phyloP scores from a whole-genome alignment of 2,888 invertebrate genomes.

The Tipula helvola region DNA sequence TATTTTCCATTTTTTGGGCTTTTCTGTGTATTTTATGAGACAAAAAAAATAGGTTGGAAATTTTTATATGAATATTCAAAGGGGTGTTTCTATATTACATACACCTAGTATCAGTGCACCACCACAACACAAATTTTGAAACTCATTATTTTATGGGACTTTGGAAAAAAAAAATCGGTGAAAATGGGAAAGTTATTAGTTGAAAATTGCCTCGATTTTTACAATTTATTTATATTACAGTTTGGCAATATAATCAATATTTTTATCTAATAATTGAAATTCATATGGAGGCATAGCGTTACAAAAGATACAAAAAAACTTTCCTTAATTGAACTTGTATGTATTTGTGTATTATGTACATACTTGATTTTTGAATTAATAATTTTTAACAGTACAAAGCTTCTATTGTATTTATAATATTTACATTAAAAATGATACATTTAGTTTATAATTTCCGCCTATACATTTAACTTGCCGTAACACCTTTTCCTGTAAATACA shows the following conservation, averaged over 20 bases:
- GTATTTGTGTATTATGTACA: too few species aligned
- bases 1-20: neutral
- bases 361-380: neutral
- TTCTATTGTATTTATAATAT: neutral
- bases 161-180: neutral
- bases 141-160: neutral
- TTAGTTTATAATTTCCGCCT: neutral
- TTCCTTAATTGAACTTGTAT: neutral
- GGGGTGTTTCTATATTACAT: neutral
- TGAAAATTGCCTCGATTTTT: neutral
- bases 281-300: neutral
- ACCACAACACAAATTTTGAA: neutral
- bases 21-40: neutral
- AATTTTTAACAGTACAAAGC: neutral
- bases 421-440: neutral
- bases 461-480: neutral
- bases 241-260: neutral
- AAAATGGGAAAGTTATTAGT: neutral
- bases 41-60: neutral
- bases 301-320: neutral
- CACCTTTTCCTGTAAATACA: neutral
- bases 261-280: neutral
- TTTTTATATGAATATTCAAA: neutral
- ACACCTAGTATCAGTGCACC: neutral
- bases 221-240: neutral